Evolutionary conservation across 2,113 vertebrate genomes (phyloP).

Genomic region (Tonatia bakeri): DNA sequence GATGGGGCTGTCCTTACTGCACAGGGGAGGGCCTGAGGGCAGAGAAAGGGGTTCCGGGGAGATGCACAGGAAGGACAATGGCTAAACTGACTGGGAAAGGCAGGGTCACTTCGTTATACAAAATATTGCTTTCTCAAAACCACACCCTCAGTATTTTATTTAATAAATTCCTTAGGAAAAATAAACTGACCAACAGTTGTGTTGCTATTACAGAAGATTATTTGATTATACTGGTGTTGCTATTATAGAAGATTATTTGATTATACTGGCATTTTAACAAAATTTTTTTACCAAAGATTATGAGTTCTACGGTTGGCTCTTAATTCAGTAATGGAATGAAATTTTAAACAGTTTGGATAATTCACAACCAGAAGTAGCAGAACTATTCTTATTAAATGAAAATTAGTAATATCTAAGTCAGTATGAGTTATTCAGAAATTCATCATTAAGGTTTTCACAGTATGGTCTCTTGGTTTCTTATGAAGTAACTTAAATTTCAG

Average conservation of each 20-base stretch:
- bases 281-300: conserved; percentile 31
- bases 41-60: neutral
- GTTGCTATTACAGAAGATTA: neutral
- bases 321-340: neutral
- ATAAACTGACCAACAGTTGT: neutral
- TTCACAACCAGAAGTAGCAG: neutral
- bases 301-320: neutral
- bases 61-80: neutral
- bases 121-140: conserved; percentile 28
- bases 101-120: neutral
- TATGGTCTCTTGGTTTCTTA: conserved; percentile 9
- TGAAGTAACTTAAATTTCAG: neutral
- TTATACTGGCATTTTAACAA: conserved; percentile 41
- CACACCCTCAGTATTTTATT: conserved; percentile 9
- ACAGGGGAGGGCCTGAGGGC: neutral
- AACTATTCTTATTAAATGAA: conserved; percentile 22
- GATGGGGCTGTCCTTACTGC: neutral
- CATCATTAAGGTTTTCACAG: neutral
- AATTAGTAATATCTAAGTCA: conserved; percentile 2
- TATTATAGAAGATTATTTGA: neutral
- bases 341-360: neutral
- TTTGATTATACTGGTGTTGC: conserved; percentile 26
- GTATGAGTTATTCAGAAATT: conserved; percentile 6
- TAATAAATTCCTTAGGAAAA: conserved; percentile 35
- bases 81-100: neutral